A percentile compares a stretch with the other conserved stretches of the same genome.
phyloP scores from a whole-genome alignment of 2,113 vertebrate species.

The Ramphastos sulfuratus region DNA sequence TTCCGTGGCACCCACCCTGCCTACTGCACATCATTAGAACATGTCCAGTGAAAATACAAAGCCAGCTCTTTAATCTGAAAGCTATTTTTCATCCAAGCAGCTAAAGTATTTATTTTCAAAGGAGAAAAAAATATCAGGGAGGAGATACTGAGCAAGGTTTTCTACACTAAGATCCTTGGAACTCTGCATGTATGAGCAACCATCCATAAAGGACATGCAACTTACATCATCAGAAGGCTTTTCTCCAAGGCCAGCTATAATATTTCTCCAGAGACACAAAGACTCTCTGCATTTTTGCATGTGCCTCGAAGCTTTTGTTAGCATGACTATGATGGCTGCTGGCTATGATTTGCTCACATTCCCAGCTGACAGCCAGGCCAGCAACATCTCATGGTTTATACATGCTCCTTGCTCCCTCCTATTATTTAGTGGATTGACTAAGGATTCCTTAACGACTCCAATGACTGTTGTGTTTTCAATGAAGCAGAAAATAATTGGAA shows the following conservation, averaged over 20 bases:
- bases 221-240: background rate
- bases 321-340: background rate
- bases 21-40: background rate
- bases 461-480: background rate
- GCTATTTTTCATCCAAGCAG: background rate
- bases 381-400: background rate
- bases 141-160: background rate
- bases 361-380: conserved; percentile 26
- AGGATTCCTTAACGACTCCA: background rate
- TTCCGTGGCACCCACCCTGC: background rate
- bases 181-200: background rate
- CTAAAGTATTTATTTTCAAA: background rate
- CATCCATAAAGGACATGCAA: background rate
- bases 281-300: background rate
- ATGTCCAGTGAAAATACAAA: background rate
- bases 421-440: conserved; percentile 2
- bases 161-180: background rate
- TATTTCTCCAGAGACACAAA: background rate
- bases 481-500: conserved; percentile 9
- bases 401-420: background rate
- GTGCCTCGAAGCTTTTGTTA: background rate
- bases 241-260: background rate
- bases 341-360: background rate
- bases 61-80: background rate
- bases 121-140: background rate